These are phyloP conservation scores for Priapulus caudatus DNA, from an alignment of 2,888 invertebrate species.

Conservation along the genomic window DNA sequence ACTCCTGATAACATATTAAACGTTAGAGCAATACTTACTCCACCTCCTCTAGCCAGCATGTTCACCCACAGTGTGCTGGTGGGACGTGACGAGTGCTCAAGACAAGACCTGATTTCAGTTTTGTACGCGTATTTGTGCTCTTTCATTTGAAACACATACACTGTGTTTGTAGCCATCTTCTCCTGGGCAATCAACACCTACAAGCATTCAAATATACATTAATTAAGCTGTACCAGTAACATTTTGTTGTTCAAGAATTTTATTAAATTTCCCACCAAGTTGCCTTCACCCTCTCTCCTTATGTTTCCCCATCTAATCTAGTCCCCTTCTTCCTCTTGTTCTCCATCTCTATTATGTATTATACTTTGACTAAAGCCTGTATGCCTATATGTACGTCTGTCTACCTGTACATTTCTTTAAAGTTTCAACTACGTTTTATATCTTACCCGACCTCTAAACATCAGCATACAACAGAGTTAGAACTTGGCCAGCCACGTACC, in stretches of 20 bases:
- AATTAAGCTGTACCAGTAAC: constrained; percentile 3
- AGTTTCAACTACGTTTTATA: not conserved
- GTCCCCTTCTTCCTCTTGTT: not conserved
- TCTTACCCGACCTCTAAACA: not conserved
- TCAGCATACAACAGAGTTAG: constrained; percentile 5
- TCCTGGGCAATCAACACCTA: constrained; percentile 91
- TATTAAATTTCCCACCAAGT: too few relatives aligned
- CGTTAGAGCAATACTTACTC: constrained; percentile 40
- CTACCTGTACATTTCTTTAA: too few relatives aligned
- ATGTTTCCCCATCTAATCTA: not conserved
- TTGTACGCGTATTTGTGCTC: constrained; percentile 98
- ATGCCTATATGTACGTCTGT: too few relatives aligned
- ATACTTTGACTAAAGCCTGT: too few relatives aligned
- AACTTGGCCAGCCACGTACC: constrained; percentile 36
- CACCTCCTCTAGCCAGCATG: constrained; percentile 98
- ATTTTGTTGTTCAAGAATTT: too few relatives aligned
- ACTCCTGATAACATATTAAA: too few relatives aligned
- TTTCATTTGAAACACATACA: constrained; percentile 99
- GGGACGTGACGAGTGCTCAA: constrained; percentile 79
- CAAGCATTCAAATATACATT: not conserved
- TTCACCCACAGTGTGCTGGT: constrained; percentile 98
- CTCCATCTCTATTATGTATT: too few relatives aligned
- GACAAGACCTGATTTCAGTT: constrained; percentile 88
- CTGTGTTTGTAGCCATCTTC: constrained; percentile 99
- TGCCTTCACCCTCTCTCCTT: not conserved